Evolutionary conservation across 2,797 vertebrate genomes (phyloP), one percentile per base, ranked within the genome.

Genomic region (Gila robusta): DNA sequence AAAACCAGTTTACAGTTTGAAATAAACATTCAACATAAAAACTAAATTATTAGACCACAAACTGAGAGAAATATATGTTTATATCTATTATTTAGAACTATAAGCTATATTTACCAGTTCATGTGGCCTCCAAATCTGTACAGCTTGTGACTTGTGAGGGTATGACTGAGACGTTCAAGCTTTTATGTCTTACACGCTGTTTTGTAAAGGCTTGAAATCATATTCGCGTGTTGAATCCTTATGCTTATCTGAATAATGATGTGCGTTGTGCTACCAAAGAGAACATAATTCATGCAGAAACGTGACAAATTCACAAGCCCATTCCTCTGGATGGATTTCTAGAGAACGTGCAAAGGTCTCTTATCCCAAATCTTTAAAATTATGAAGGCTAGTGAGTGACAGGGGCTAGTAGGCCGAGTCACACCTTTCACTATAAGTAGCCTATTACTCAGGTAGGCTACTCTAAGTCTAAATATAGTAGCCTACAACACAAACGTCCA

Each of bases 141-240:
- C 28, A 54, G 39, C 79, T 78, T 84, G 71, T 78, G 47, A 86
- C 77, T 56, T 49, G 19, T 59, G 21, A 70, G 19, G 32, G 39
- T 16, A 49, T 44, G 54, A 70, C 73, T 41, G 52, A 26, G 74
- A 56, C 6, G 0, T 32, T 19, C 67, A 14, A 47, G n/a, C 37
- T 62, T 44, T 88, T 79, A 16, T 82, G 76, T 69, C 26, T 73
- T 39, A 86, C 80, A 19, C 67, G 64, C 64, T 73, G 37, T 67
- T 85, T 85, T 10, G 1, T 26, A 86, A 69, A 92, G 71, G 90
- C 93, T 89, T 94, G 92, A 94, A 95, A 95, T 95, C 81, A 87
- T 66, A 89, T 89, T 87, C 92, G 94, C 91, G 94, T 81, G 92
- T 92, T 91, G 90, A 88, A 88, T 67, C 91, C 90, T 93, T 92